Base-by-base conservation (phyloP, 2,888 invertebrate genomes). In the Synergus gifuensis region DNA sequence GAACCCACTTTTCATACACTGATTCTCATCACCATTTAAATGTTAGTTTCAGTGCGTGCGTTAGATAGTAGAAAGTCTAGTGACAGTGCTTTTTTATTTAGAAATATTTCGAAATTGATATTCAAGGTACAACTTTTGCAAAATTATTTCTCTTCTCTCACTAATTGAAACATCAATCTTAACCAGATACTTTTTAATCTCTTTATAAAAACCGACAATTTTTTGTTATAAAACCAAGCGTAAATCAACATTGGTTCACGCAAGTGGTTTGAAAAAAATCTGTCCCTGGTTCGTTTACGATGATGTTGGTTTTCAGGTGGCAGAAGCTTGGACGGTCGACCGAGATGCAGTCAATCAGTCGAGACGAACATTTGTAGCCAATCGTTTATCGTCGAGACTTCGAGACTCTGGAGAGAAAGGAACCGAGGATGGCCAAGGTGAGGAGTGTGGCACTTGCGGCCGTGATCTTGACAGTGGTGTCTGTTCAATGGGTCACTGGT, bases 401-500 rank as follows among this genome's bases (percentile, higher is more conserved):
- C 58, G 36, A 79, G 67, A 64, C 42, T 58, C 73, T 69, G 40
- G 69, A 81, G 78, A 78, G 83, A 85, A 83, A 83, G 81, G 82
- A 76, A 78, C 76, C 79, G 81, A 87, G 81, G 77, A 88, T 85
- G 87, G 83, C 83, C 82, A 84, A 82, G 81, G 81, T 82, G 83
- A 84, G 81, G 79, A 79, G 76, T 82, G 78, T 78, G 79, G 78
- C 73, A 58, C 40, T 86, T 63, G 76, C 81, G 76, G 77, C 87
- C 81, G 84, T 83, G 81, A 83, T 87, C 77, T 62, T 86, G 83
- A 83, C 83, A 62, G 44, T 63, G 78, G 81, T 87, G 84, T 81
- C 73, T 73, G n/a, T 73, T 8, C 80, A 85, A 9, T 67, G 76
- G 80, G 83, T 80, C 77, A 77, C 76, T 76, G 86, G 84, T 80